phyloP scores from a whole-genome alignment of 2,113 vertebrate genomes.

The Pampusana beccarii region DNA sequence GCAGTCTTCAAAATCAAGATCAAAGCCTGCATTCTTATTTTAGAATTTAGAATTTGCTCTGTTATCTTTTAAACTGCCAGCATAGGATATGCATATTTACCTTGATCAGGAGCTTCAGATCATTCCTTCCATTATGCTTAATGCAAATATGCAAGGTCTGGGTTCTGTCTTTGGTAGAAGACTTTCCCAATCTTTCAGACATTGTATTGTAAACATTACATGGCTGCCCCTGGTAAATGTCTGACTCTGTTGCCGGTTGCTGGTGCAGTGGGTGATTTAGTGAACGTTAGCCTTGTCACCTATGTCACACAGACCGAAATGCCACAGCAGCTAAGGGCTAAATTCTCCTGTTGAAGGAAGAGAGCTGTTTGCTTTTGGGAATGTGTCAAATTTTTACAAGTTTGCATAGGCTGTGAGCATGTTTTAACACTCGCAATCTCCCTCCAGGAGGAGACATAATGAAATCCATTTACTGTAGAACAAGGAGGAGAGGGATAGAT shows the following conservation, averaged over 20 bases:
- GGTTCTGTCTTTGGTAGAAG: not conserved
- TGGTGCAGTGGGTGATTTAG: not conserved
- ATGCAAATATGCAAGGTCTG: not conserved
- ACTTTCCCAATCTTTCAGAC: not conserved
- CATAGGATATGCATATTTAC: not conserved
- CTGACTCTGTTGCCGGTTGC: not conserved
- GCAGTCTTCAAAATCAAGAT: not conserved
- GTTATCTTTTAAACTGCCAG: not conserved
- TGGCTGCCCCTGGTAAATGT: not conserved
- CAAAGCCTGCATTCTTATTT: not conserved
- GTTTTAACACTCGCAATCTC: not conserved
- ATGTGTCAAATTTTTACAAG: not conserved
- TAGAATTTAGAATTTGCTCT: not conserved
- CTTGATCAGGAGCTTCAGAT: not conserved
- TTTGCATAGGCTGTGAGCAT: not conserved
- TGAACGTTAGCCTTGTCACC: not conserved
- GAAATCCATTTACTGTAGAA: not conserved
- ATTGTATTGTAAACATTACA: accelerated
- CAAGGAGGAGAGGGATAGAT: not conserved
- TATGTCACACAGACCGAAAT: not conserved
- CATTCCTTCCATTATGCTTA: not conserved
- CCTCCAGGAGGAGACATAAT: not conserved
- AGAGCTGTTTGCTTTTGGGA: not conserved
- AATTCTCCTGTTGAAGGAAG: not conserved
- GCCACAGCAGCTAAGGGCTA: not conserved